phyloP scores from a whole-genome alignment of 2,888 invertebrate genomes.

The Rotaria macrura region DNA sequence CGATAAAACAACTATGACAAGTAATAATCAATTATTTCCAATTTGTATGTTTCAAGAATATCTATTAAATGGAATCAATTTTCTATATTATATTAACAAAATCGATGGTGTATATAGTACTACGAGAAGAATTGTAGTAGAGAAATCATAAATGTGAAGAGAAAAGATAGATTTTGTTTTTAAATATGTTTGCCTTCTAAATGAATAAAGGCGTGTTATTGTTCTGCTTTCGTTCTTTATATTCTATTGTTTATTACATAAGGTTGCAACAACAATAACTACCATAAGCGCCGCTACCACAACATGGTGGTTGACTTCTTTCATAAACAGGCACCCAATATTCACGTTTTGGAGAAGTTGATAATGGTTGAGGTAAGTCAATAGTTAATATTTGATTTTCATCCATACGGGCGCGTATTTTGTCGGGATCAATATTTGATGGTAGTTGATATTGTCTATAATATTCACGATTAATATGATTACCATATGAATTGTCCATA shows the following conservation, averaged over 20 bases:
- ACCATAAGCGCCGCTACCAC: neutral
- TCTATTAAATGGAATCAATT: neutral
- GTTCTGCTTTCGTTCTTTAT: neutral
- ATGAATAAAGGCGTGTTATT: neutral
- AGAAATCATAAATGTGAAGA: neutral
- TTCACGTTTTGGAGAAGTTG: neutral
- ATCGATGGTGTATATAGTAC: neutral
- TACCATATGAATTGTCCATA: neutral
- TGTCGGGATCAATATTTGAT: neutral
- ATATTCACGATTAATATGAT: slow-evolving; percentile 18
- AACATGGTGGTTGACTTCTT: neutral
- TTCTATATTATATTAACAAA: neutral
- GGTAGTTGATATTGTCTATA: slow-evolving; percentile 14
- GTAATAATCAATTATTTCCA: neutral
- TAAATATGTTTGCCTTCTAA: neutral
- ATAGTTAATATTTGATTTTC: neutral
- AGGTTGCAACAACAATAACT: neutral
- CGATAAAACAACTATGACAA: neutral
- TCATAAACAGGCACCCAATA: neutral
- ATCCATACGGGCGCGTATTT: slow-evolving; percentile 8
- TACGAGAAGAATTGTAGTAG: neutral
- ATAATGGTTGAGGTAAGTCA: neutral
- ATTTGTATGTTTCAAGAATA: neutral
- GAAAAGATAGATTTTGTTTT: neutral
- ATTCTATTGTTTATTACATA: neutral